Conservation (phyloP, 2,113 vertebrate species). For the Conger conger region DNA sequence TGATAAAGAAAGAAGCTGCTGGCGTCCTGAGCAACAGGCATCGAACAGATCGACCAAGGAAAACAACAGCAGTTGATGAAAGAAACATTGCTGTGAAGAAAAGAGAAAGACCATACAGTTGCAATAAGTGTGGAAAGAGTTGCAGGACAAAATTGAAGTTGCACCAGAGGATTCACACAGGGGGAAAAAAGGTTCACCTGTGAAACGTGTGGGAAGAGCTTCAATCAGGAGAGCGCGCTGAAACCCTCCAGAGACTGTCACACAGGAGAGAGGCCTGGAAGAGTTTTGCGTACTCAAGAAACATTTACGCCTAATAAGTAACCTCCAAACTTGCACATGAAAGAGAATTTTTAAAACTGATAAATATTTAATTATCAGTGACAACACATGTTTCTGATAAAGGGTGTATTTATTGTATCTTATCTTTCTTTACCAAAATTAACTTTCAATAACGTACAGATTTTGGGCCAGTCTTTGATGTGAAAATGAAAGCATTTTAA, state of each 20-base stretch:
- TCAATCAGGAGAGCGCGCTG: slow-evolving; percentile 3
- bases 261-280: slow-evolving; percentile 41
- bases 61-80: too few species aligned
- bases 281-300: slow-evolving; percentile 40
- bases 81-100: slow-evolving; percentile 46
- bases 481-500: neutral
- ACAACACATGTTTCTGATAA: too few species aligned
- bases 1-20: too few species aligned
- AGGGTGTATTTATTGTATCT: too few species aligned
- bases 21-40: too few species aligned
- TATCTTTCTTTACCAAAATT: too few species aligned
- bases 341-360: too few species aligned
- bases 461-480: neutral
- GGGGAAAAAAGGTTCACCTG: slow-evolving; percentile 45
- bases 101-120: slow-evolving; percentile 38
- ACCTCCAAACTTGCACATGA: too few species aligned
- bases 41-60: too few species aligned
- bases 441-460: too few species aligned
- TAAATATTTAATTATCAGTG: too few species aligned
- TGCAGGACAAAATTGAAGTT: slow-evolving; percentile 39
- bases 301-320: slow-evolving; percentile 27
- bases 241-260: slow-evolving; percentile 43
- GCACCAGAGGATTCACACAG: slow-evolving; percentile 40
- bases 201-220: neutral
- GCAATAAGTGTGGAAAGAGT: slow-evolving; percentile 39